Conservation (phyloP, 2,888 invertebrate species). For the Thymelicus sylvestris region DNA sequence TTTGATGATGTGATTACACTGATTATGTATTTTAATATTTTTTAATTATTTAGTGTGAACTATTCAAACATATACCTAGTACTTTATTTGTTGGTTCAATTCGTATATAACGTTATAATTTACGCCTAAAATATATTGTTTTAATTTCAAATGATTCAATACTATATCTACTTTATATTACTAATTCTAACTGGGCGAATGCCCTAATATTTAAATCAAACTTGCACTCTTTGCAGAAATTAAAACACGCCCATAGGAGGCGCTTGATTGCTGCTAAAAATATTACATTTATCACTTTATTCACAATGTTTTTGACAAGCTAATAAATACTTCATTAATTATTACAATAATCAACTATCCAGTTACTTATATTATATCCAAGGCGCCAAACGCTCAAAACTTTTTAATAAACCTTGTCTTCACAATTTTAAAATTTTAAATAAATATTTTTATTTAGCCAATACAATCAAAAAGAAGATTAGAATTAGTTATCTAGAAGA, state of each 20-base stretch:
- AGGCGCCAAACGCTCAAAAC: neutral
- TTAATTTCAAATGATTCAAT: conserved; percentile 17
- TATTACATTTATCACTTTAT: neutral
- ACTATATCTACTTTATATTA: conserved; percentile 7
- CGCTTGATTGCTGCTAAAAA: neutral
- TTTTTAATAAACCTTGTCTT: neutral
- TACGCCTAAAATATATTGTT: conserved; percentile 13
- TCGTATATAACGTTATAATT: conserved; percentile 4
- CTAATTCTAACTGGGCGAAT: conserved; percentile 10
- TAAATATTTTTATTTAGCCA: conserved; percentile 1
- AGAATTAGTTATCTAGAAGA: neutral
- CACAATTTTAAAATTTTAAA: too few relatives aligned
- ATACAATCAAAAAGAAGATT: too few relatives aligned
- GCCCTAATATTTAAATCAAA: neutral
- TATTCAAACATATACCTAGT: conserved; percentile 22
- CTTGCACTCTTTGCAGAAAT: neutral
- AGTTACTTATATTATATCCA: neutral
- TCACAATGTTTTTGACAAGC: conserved; percentile 7
- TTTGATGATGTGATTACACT: conserved; percentile 52
- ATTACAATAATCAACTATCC: neutral
- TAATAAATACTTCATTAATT: neutral
- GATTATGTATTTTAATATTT: conserved; percentile 47
- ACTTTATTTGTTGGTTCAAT: conserved; percentile 8
- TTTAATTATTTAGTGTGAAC: conserved; percentile 39
- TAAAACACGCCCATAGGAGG: neutral